Conservation (phyloP, 2,797 vertebrate genomes). For the Phoxinus dragarum region DNA sequence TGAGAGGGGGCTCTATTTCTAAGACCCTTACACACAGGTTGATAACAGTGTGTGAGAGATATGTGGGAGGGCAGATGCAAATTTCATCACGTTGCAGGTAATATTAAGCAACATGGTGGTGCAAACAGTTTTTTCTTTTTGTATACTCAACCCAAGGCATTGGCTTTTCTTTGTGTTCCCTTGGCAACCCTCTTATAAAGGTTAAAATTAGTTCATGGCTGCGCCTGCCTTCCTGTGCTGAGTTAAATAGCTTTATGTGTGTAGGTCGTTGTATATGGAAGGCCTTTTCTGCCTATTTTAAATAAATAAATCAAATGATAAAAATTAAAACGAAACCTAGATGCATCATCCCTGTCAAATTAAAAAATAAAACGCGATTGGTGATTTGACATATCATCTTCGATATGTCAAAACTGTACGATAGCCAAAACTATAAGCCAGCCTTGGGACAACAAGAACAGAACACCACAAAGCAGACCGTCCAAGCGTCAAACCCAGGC, state of each 20-base stretch:
- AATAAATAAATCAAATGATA: no score
- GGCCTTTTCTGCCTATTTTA: no score
- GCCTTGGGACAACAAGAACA: no score
- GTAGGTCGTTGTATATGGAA: neutral
- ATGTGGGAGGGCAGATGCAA: neutral
- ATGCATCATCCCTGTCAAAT: no score
- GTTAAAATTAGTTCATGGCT: neutral
- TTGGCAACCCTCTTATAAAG: neutral
- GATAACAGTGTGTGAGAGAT: neutral
- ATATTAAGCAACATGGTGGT: neutral
- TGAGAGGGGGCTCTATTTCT: conserved; percentile 9
- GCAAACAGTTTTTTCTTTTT: neutral
- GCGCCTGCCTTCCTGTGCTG: neutral
- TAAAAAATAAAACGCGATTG: no score
- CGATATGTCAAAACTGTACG: no score
- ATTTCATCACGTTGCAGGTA: neutral
- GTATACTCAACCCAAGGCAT: neutral
- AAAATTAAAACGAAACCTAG: no score
- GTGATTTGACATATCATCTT: no score
- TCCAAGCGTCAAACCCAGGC: no score
- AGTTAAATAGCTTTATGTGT: neutral
- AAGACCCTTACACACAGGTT: conserved; percentile 8
- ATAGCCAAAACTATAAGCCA: no score
- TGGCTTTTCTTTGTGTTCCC: neutral
- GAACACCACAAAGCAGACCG: no score